Base-by-base conservation (phyloP, 2,797 vertebrate species). In the Periophthalmus magnuspinnatus region DNA sequence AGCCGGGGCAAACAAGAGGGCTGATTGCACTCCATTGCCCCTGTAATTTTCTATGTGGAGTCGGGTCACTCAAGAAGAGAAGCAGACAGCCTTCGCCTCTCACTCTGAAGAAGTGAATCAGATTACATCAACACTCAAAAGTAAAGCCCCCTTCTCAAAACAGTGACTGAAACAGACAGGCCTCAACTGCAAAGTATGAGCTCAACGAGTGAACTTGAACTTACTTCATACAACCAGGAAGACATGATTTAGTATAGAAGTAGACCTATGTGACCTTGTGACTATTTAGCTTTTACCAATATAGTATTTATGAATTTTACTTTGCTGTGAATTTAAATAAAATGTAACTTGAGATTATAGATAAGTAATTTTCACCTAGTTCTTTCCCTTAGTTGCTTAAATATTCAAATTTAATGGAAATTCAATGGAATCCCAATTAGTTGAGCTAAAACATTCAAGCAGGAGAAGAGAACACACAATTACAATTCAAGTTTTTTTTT, bases 21-120 rank as follows among this genome's bases (percentile, higher is more conserved):
- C 81, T 87, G 88, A 92, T 89, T 91, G 85, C 80, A 83, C 71
- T 69, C 72, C 57, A 70, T 70, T 85, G 66, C 38, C 69, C 75
- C 80, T 28, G 75, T 86, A 77, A 86, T 91, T 85, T 84, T 60
- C 72, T 58, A 65, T 70, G 73, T 71, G 78, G 76, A 76, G 82
- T 50, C 64, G 47, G 78, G 78, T 84, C 77, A 88, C 57, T 83
- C 76, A 78, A 76, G 78, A 86, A 65, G 74, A 59, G 52, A 65
- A 75, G 72, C 67, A 80, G 69, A 72, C 61, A 60, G 76, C 69
- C 55, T 71, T 71, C 38, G 70, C 69, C 66, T 71, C 75, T 19
- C 69, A 64, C 69, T 69, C 67, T 69, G 19, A 1, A 78, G 75
- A 66, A 71, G 67, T 72, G 70, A 84, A 77, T 75, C 65, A 65